These are phyloP conservation scores for Chondrosia reniformis DNA, from an alignment of 37 sponge, comb jelly and placozoan genomes.

Conservation along the genomic window DNA sequence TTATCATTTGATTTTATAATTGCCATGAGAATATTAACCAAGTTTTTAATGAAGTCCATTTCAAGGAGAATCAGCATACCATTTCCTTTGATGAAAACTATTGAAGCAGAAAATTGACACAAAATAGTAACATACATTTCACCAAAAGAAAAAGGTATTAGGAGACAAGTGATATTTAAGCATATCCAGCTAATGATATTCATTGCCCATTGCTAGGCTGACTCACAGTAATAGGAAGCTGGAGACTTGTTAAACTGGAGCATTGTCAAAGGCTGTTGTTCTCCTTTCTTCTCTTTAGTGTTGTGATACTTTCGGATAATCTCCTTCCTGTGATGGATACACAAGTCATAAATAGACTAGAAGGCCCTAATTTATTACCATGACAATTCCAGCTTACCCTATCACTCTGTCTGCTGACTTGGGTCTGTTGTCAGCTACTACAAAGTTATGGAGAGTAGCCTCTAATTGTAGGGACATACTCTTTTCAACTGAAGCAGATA, in stretches of 20 bases:
- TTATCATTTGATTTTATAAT: constrained; percentile 16
- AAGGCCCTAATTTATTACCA: too few species aligned
- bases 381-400: constrained; percentile 3
- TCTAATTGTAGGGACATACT: constrained; percentile 26
- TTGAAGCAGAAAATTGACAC: not conserved
- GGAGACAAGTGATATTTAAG: not conserved
- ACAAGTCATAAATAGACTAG: too few species aligned
- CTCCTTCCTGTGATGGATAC: too few species aligned
- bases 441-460: constrained; percentile 3
- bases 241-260: too few species aligned
- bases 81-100: constrained; percentile 37
- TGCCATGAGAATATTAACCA: constrained; percentile 33
- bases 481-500: constrained; percentile 26
- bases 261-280: too few species aligned
- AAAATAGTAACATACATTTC: too few species aligned
- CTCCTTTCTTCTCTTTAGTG: too few species aligned
- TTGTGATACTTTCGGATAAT: too few species aligned
- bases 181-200: too few species aligned
- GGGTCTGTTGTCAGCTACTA: not conserved
- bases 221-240: too few species aligned
- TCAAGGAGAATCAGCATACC: constrained; percentile 50
- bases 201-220: too few species aligned
- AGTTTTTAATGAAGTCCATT: constrained; percentile 39
- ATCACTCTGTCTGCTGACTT: not conserved
- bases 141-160: not conserved